Base-by-base conservation (phyloP, 2,113 vertebrate species). In the Carettochelys insculpta region DNA sequence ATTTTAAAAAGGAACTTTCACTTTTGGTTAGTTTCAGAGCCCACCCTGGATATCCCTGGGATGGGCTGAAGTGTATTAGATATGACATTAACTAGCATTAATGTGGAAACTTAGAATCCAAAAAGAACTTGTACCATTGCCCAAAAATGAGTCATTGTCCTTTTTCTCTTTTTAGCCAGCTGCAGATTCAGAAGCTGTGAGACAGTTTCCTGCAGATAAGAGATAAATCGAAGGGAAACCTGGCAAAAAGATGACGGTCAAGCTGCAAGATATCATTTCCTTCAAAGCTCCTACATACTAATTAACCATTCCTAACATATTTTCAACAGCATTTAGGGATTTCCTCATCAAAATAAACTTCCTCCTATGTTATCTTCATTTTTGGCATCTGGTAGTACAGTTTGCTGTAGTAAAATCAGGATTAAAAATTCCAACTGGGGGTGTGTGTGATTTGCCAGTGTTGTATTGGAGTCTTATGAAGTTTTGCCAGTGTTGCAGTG, bases 201-300 rank as follows among this genome's bases (percentile, higher is more conserved):
- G 96, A 95, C 97, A 95, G 98, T 98, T 98, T 99, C 98, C 98
- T 98, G 98, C 96, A 98, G 98, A 98, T 98, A 98, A 98, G 98
- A 97, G 94, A 94, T 85, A 92, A 96, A 97, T 92, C 48, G 92
- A 95, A 96, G 97, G 97, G 93, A 97, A 95, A 96, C 97, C 97
- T 96, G 97, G 95, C 93, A 87, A 87, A 96, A 93, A 96, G 89
- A 95, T 92, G 94, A 95, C 96, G 96, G 95, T 80, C 93, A 47
- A 80, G 12, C 78, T 87, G 96, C 90, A 95, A 95, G 92, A 94
- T 88, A 93, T 94, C 71, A 88, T 97, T 98, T 98, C 98, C 98
- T 98, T 91, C 92, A 92, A 96, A 97, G 93, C 90, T 95, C 82
- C 93, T 90, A 87, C 91, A 93, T 94, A 61, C 97, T 97, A 96